These are phyloP conservation scores for Dicaeum eximium DNA, from an alignment of 2,113 vertebrate genomes.

Conservation along the genomic window DNA sequence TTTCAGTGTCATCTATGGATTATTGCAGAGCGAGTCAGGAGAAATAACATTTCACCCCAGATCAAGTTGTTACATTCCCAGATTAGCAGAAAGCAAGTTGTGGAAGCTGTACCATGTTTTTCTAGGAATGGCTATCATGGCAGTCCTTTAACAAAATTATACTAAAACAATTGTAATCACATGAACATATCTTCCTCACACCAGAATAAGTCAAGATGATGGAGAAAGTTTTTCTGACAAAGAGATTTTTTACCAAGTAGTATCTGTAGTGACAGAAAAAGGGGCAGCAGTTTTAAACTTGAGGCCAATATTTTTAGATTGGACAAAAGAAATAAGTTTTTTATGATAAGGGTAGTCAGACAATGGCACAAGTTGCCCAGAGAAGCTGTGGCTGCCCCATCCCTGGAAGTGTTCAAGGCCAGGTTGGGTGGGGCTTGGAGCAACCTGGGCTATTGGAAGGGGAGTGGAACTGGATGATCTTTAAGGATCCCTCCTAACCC, in stretches of 20 bases:
- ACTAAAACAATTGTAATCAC: not conserved
- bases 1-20: not conserved
- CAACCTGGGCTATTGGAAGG: not conserved
- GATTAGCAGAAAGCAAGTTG: not conserved
- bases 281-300: not conserved
- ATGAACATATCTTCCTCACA: not conserved
- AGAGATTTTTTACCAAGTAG: not conserved
- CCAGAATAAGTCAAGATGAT: not conserved
- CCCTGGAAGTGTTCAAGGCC: not conserved
- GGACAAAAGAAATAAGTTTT: not conserved
- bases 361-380: not conserved
- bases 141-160: not conserved
- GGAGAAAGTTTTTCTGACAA: not conserved
- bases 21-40: not conserved
- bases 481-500: not conserved
- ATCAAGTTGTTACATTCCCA: not conserved
- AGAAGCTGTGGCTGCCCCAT: not conserved
- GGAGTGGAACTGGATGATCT: not conserved
- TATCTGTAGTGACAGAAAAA: not conserved
- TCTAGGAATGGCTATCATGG: not conserved
- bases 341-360: not conserved
- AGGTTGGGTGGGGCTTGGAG: not conserved
- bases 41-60: not conserved
- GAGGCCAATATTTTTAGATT: not conserved
- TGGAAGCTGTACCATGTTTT: not conserved